phyloP scores from a whole-genome alignment of 92 coral and sea anemone genomes.

The Heliopora coerulea region DNA sequence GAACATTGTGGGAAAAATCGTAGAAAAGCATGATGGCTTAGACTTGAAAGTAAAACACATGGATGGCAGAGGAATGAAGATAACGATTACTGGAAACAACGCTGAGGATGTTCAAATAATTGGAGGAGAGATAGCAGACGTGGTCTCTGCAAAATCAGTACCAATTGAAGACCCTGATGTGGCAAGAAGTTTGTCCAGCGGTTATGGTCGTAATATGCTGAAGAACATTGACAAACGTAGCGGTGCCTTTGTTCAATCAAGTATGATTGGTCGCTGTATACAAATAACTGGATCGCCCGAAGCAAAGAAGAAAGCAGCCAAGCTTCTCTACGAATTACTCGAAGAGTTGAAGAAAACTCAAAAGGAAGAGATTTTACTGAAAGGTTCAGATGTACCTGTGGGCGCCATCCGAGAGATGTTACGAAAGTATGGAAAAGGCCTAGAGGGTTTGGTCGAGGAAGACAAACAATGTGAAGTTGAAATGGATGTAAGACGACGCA shows the following conservation, averaged over 20 bases:
- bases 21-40: neutral
- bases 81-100: conserved; percentile 11
- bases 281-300: conserved; percentile 21
- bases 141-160: neutral
- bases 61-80: conserved; percentile 7
- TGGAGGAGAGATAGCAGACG: conserved; percentile 2
- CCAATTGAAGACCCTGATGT: conserved; percentile 20
- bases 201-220: conserved; percentile 16
- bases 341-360: conserved; percentile 13
- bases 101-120: conserved; percentile 13
- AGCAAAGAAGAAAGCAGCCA: conserved; percentile 5
- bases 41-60: neutral
- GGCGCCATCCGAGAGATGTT: conserved; percentile 33
- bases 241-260: neutral
- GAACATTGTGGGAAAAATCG: neutral
- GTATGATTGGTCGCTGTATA: conserved; percentile 20
- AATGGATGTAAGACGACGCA: conserved; percentile 27
- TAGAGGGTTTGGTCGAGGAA: neutral
- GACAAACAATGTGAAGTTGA: conserved; percentile 21
- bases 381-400: conserved; percentile 22
- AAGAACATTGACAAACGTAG: conserved; percentile 15
- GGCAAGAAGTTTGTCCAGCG: conserved; percentile 14
- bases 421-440: conserved; percentile 8
- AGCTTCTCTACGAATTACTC: conserved; percentile 5
- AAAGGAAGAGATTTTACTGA: conserved; percentile 8